Base-by-base conservation (phyloP, 2,888 invertebrate genomes). In the Leistus spinibarbis region DNA sequence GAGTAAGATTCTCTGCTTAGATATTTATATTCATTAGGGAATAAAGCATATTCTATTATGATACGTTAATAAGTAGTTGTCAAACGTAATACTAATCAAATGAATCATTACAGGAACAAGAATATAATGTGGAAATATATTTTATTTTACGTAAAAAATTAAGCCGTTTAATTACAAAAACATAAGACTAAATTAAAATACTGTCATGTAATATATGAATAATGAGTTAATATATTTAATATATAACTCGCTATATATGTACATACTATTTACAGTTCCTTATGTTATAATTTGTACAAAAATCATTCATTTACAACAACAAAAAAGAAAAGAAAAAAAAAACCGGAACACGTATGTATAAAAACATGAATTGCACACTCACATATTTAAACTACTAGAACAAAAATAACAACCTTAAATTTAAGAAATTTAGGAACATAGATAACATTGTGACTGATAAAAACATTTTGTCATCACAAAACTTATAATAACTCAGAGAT, bases 61-160 rank as follows among this genome's bases (percentile, higher is more conserved):
- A n/a, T n/a, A n/a, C n/a, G n/a, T n/a, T n/a, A n/a, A n/a, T n/a
- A n/a, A n/a, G n/a, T n/a, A n/a, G n/a, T n/a, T n/a, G n/a, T n/a
- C n/a, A n/a, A n/a, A n/a, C n/a, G n/a, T n/a, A n/a, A n/a, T n/a
- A n/a, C n/a, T n/a, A n/a, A n/a, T n/a, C n/a, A n/a, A n/a, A n/a
- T n/a, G n/a, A n/a, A n/a, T n/a, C n/a, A n/a, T n/a, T n/a, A n/a
- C n/a, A n/a, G n/a, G n/a, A n/a, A n/a, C n/a, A 13, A 7, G 40
- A 60, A 40, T 60, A 19, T 70, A 22, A 57, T 69, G 53, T 63
- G 13, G 40, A 70, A 70, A 70, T 70, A 70, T 70, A 70, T 70
- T 69, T 70, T 57, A 54, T 56, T 20, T 68, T 70, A 70, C 62
- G 70, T 70, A 70, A 70, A 70, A 70, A 70, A 63, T 70, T 70